These are phyloP conservation scores for Callyntrura sp. DNA, from an alignment of 2,888 invertebrate species.

Conservation along the genomic window DNA sequence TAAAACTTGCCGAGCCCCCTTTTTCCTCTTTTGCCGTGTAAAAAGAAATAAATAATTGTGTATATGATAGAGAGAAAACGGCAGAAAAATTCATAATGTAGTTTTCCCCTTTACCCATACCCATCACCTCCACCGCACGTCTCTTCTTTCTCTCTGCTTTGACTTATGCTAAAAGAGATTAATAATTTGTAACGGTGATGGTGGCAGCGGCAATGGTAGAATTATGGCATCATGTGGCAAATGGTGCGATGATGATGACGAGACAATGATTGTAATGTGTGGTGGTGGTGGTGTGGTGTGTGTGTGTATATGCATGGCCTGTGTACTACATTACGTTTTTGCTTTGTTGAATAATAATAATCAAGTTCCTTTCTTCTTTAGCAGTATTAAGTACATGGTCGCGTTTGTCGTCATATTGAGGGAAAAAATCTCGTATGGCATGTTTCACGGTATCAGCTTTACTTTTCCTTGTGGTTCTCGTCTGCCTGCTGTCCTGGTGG, in stretches of 20 bases:
- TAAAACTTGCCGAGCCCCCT: slow-evolving; percentile 52
- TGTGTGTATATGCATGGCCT: background rate
- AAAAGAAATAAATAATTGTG: slow-evolving; percentile 15
- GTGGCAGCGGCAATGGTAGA: slow-evolving; percentile 17
- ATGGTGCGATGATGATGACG: slow-evolving; percentile 41
- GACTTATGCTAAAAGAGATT: slow-evolving; percentile 44
- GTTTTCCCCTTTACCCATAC: background rate
- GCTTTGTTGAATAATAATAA: slow-evolving; percentile 33
- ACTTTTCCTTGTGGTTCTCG: slow-evolving; percentile 9
- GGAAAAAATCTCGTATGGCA: background rate
- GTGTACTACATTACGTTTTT: slow-evolving; percentile 26
- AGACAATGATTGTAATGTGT: background rate
- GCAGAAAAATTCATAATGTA: slow-evolving; percentile 38
- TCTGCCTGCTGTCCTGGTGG: background rate
- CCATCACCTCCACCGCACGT: background rate
- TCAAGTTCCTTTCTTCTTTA: slow-evolving; percentile 7
- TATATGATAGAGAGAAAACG: slow-evolving; percentile 12
- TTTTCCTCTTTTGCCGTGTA: slow-evolving; percentile 47
- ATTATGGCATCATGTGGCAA: slow-evolving; percentile 45
- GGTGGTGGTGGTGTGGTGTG: background rate
- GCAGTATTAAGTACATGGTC: background rate
- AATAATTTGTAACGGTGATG: slow-evolving; percentile 74
- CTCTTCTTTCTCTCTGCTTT: slow-evolving; percentile 22
- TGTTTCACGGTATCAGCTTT: slow-evolving; percentile 5
- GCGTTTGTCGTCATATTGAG: background rate